A percentile compares a stretch with the other conserved stretches of the same genome.
phyloP scores from a whole-genome alignment of 2,113 vertebrate genomes.

The Athene noctua region DNA sequence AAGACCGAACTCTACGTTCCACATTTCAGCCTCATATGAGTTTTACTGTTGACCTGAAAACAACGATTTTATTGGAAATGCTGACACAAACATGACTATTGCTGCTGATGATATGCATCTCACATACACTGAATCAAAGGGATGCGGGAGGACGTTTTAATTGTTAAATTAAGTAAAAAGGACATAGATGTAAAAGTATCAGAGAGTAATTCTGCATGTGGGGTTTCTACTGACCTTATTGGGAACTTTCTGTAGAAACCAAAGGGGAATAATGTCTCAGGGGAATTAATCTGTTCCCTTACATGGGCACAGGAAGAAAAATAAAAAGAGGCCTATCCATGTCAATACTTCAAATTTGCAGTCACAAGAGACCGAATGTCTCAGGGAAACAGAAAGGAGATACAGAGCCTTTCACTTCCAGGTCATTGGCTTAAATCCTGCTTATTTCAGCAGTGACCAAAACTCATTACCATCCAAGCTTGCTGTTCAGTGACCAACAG shows the following conservation, averaged over 20 bases:
- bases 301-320: neutral
- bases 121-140: slow-evolving; percentile 16
- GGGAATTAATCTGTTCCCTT: neutral
- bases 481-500: slow-evolving; percentile 45
- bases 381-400: slow-evolving; percentile 31
- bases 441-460: slow-evolving; percentile 68
- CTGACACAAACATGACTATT: slow-evolving; percentile 65
- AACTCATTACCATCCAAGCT: slow-evolving; percentile 62
- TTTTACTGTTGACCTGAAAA: slow-evolving; percentile 60
- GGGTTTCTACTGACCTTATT: slow-evolving; percentile 20
- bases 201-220: neutral
- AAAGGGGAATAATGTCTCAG: neutral
- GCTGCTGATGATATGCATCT: slow-evolving; percentile 42
- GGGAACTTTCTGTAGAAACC: slow-evolving; percentile 25
- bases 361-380: slow-evolving; percentile 43
- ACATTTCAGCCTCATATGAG: neutral
- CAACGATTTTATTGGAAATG: slow-evolving; percentile 59
- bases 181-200: slow-evolving; percentile 22
- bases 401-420: slow-evolving; percentile 58
- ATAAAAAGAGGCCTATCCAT: slow-evolving; percentile 18
- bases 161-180: slow-evolving; percentile 43
- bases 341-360: slow-evolving; percentile 51
- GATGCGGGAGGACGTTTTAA: slow-evolving; percentile 31
- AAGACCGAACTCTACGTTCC: neutral
- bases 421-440: slow-evolving; percentile 65